Base-by-base conservation (phyloP, 2,888 invertebrate species). In the Macrosiphum euphorbiae region DNA sequence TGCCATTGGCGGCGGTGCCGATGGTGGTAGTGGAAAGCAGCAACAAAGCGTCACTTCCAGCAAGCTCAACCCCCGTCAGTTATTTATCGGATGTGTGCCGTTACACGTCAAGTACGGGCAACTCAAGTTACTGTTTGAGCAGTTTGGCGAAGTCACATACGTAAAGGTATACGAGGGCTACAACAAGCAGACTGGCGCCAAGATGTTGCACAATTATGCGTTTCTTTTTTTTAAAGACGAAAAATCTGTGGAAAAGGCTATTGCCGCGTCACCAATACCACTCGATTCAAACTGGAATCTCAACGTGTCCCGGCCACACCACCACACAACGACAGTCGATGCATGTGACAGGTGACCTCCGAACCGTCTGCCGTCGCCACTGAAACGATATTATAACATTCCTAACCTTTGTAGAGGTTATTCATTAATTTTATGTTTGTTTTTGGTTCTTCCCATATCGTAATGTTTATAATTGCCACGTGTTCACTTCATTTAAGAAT, bases 71-170 rank as follows among this genome's bases (percentile, higher is more conserved):
- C 94, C 94, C 11, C 94, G 94, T 11, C 94, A 94, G 44, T n/a
- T 94, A 50, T 94, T 94, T 50, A 94, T 94, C 41, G 94, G 94
- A 8, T 90, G 94, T 67, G 94, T 94, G 86, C 94, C 94, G 41
- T 41, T 94, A 61, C 90, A 94, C 86, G 94, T 94, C 41, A 94
- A 94, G n/a, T 94, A 94, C 61, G 94, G 90, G 0, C 94, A 94
- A 24, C 94, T 94, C 20, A 94, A 94, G 10, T 13, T 55, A 61
- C 41, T 94, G 16, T 94, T 94, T 50, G 90, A 94, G 61, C 58
- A 5, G 50, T 94, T 94, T 41, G 94, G 94, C 20, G 94, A 94
- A 44, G 94, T 94, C 20, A 87, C 94, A 1, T 94, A 67, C 86
- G 94, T 94, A 24, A 94, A 94, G 50, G 90, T 94, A 24, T 94